Base-by-base conservation (phyloP, 1,140 invertebrate species). In the Luehdorfia chinensis region DNA sequence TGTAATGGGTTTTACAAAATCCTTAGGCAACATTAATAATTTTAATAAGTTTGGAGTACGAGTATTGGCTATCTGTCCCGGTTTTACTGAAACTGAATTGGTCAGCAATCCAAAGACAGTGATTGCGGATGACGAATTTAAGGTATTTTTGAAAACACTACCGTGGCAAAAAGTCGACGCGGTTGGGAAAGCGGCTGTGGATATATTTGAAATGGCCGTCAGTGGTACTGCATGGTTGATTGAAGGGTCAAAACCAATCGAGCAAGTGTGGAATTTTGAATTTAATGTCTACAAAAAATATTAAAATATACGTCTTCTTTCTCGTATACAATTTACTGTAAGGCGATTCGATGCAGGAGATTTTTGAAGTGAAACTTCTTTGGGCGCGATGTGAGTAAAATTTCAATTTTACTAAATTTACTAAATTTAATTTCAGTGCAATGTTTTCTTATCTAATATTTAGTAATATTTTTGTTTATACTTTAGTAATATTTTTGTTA, bases 31-130 rank as follows among this genome's bases (percentile, higher is more conserved):
- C 45, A 63, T 76, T 23, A 87, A 78, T 54, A 84, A 87, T 71
- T 86, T 80, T 48, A 87, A 88, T 41, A 78, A 21, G n/a, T 86
- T 73, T 11, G 88, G 87, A 2, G 79, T 90, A 7, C 64, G 79
- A 30, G 83, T 88, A 13, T 50, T 89, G 5, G 73, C 80, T n/a
- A 2, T 27, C 90, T 89, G 89, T 61, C 88, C 90, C 13, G 87
- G 89, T 5, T 76, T 88, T 0, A 89, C 88, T 0, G 64, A 77
- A 18, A 84, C 88, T 0, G 74, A 74, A 12, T 55, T 90, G 28
- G 9, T 61, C 47, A 5, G 2, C 4, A 68, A 76, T 57, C 84
- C 87, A 0, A 33, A 28, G 2, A 23, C 50, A 2, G n/a, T n/a
- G n/a, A n/a, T n/a, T 1, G 5, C 9, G 8, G 11, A 4, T 8